Conservation (phyloP, 2,113 vertebrate species). For the Marmota monax region DNA sequence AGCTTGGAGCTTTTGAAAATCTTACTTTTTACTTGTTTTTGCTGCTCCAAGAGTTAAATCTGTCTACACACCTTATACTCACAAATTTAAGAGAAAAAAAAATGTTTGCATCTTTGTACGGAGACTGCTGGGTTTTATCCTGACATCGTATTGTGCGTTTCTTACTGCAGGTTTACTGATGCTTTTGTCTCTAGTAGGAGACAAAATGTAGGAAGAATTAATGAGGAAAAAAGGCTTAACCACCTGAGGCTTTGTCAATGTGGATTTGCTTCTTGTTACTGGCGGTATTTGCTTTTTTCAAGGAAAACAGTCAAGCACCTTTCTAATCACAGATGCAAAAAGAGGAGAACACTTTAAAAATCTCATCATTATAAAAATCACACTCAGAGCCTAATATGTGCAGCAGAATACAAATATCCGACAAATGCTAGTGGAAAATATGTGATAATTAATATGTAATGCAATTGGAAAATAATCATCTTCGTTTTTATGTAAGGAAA, state of each 20-base stretch:
- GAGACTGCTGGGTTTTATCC: not conserved
- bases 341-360: not conserved
- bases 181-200: not conserved
- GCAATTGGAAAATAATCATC: not conserved
- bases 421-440: not conserved
- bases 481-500: not conserved
- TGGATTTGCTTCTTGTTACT: not conserved
- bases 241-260: not conserved
- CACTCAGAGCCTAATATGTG: not conserved
- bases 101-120: not conserved
- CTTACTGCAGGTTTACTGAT: not conserved
- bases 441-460: not conserved
- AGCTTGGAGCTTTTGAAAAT: not conserved
- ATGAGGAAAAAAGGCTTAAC: not conserved
- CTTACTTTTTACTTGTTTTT: not conserved
- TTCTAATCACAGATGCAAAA: not conserved
- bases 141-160: not conserved
- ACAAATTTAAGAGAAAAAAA: not conserved
- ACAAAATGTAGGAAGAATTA: not conserved
- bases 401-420: not conserved
- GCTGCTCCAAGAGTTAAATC: not conserved
- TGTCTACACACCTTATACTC: not conserved
- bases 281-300: not conserved
- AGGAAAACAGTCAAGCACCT: not conserved
- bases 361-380: not conserved